These are phyloP conservation scores for Drosophila prosaltans DNA, from an alignment of 1,140 invertebrate genomes.

Conservation along the genomic window DNA sequence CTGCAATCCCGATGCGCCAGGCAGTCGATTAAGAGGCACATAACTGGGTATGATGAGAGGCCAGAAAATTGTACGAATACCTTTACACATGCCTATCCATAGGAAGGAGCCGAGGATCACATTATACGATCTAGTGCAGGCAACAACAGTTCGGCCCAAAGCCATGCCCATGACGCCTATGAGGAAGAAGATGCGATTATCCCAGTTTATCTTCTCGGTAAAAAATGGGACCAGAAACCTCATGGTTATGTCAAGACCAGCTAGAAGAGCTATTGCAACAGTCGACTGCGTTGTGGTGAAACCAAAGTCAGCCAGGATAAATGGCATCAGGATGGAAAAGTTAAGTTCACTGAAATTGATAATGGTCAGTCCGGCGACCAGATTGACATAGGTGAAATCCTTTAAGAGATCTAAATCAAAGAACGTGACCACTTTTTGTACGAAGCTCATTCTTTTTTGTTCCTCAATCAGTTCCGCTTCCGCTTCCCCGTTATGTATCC, in stretches of 20 bases:
- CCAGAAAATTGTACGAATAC: constrained; percentile 87
- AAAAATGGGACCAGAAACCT: constrained; percentile 87
- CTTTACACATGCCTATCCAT: constrained; percentile 87
- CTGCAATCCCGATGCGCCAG: constrained; percentile 86
- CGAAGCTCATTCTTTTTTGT: constrained; percentile 73
- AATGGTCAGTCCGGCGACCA: constrained; percentile 87
- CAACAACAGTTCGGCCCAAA: constrained; percentile 85
- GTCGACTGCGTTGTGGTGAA: constrained; percentile 85
- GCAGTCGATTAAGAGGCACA: constrained; percentile 86
- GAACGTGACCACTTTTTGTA: constrained; percentile 85
- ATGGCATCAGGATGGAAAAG: constrained; percentile 88
- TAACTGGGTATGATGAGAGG: constrained; percentile 87
- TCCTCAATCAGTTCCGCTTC: constrained; percentile 25
- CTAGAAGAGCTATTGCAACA: constrained; percentile 86
- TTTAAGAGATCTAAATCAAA: constrained; percentile 88
- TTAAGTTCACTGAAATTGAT: constrained; percentile 88
- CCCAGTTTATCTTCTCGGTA: constrained; percentile 86
- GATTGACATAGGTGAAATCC: constrained; percentile 87
- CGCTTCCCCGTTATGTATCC: constrained; percentile 21
- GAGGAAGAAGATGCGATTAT: constrained; percentile 88
- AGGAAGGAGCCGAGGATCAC: constrained; percentile 84
- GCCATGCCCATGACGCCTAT: constrained; percentile 87
- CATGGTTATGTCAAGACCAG: constrained; percentile 85
- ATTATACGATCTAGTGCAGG: constrained; percentile 83
- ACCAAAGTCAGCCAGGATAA: constrained; percentile 87